These are phyloP conservation scores for Mungos mungo DNA, from an alignment of 2,113 vertebrate genomes.

Conservation along the genomic window DNA sequence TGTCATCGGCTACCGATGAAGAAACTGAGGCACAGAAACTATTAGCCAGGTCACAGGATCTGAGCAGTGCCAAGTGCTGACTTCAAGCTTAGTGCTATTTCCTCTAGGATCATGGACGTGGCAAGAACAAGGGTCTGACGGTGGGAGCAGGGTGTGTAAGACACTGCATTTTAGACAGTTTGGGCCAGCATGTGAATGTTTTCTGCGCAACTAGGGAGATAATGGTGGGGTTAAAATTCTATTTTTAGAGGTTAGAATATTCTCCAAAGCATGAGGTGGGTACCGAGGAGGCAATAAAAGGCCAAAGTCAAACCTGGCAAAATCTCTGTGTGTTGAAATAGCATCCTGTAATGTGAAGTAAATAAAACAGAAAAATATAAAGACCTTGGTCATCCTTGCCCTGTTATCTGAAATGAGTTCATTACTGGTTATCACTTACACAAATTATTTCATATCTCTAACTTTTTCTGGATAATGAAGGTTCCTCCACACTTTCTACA, in stretches of 20 bases:
- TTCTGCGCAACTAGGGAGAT: neutral
- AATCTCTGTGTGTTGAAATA: conserved; percentile 58
- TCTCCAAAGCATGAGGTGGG: neutral
- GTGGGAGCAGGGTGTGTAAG: neutral
- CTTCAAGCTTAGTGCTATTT: conserved; percentile 5
- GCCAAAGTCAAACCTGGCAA: conserved; percentile 36
- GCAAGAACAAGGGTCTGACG: neutral
- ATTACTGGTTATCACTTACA: conserved; percentile 64
- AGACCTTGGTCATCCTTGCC: conserved; percentile 68
- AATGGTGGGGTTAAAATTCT: neutral
- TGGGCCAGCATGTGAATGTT: neutral
- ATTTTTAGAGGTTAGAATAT: conserved; percentile 6
- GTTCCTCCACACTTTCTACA: conserved; percentile 27
- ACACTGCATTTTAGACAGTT: neutral
- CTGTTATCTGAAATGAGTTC: conserved; percentile 68
- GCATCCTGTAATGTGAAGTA: conserved; percentile 58
- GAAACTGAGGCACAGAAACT: conserved; percentile 38
- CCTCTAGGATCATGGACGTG: neutral
- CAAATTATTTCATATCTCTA: conserved; percentile 58
- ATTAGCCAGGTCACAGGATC: neutral
- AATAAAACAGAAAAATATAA: conserved; percentile 75
- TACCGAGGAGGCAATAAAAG: neutral
- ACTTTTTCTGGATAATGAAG: conserved; percentile 48
- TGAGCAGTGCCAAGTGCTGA: neutral
- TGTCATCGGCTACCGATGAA: conserved; percentile 11